Evolutionary conservation across 2,113 vertebrate species (phyloP), one percentile per base, ranked within the genome.

Genomic region (Amazona guildingii): DNA sequence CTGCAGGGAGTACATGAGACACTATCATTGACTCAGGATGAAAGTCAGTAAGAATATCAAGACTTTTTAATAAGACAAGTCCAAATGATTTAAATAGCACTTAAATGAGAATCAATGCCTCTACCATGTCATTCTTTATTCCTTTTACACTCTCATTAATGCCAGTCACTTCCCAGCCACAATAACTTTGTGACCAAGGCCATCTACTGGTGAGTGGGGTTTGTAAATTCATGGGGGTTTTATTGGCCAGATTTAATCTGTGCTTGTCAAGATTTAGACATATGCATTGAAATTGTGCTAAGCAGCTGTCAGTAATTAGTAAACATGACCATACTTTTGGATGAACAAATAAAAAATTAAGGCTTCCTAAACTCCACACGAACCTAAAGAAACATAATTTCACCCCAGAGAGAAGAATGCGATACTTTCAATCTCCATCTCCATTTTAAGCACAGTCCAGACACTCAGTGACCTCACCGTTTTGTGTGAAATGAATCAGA

Each of bases 141-240:
- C 14, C 5, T 25, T 39, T 83, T 29, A 70, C 12, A 15, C 16
- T 46, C 21, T 55, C 28, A 63, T 49, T 66, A 75, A 28, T 4
- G 7, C 11, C 57, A 67, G 59, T 23, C 51, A 43, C 33, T 76
- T 66, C 37, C 21, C 28, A 90, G 68, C 6, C 44, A 67, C 55
- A 41, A 74, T 19, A 82, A 61, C 88, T 93, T 80, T 88, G 94
- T 81, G 61, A 81, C 90, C 88, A 90, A 88, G 93, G 96, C 94
- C 95, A 97, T 49, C 96, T 96, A 62, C 95, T 95, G 95, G 94
- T 68, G 73, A 95, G 48, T 10, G 14, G 18, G 13, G 9, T 51
- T 35, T 70, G 59, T 11, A 17, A 85, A 92, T 49, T 41, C 73
- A 69, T 4, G 12, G 13, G 2, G 5, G 0, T 63, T 59, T 78